Conservation (phyloP, 2,888 invertebrate genomes). For the Oeneis ivallda region DNA sequence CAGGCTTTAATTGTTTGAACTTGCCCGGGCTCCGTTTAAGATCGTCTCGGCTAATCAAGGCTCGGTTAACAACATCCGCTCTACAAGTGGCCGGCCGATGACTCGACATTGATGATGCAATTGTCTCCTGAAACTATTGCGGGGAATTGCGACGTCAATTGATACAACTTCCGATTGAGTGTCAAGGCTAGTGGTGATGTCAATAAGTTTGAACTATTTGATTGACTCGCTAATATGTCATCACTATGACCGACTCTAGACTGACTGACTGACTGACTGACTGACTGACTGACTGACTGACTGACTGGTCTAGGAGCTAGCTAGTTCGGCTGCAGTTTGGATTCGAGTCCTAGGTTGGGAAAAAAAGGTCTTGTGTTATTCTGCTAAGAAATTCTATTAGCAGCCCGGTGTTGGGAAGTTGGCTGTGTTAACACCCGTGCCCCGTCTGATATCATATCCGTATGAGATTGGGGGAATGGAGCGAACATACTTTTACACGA, state of each 20-base stretch:
- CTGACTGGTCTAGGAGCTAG: too few species aligned
- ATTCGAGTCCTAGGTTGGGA: too few species aligned
- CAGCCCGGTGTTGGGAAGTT: too few species aligned
- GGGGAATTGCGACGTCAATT: conserved; percentile 62
- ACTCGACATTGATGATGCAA: conserved; percentile 76
- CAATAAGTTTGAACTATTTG: conserved; percentile 53
- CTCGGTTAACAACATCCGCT: conserved; percentile 79
- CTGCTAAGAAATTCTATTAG: too few species aligned
- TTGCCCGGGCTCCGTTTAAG: conserved; percentile 75
- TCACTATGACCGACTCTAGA: not conserved
- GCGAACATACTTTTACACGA: too few species aligned
- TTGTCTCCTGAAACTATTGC: conserved; percentile 60
- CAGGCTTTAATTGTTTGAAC: conserved; percentile 77
- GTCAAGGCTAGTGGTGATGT: conserved; percentile 66
- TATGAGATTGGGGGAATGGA: too few species aligned
- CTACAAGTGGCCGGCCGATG: conserved; percentile 74
- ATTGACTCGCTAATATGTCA: conserved; percentile 23
- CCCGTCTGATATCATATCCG: too few species aligned
- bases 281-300: not conserved
- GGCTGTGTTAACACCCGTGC: too few species aligned
- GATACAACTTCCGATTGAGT: conserved; percentile 72
- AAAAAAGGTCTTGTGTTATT: too few species aligned
- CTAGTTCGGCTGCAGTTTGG: too few species aligned
- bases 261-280: too few species aligned
- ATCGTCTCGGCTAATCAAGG: conserved; percentile 78